Conservation (phyloP, 2,113 vertebrate species). For the Formicarius rufipectus region DNA sequence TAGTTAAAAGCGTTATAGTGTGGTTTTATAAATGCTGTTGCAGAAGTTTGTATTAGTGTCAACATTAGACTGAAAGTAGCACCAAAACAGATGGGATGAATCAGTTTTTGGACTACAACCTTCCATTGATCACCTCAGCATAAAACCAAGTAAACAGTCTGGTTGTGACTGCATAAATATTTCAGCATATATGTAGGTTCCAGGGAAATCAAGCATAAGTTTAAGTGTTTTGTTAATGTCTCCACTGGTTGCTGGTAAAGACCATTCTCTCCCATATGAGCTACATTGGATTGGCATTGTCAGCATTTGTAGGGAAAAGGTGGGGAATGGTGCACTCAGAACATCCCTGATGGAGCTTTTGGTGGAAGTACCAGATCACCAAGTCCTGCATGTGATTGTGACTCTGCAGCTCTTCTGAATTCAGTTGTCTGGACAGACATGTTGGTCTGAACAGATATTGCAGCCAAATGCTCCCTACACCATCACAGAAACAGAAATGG, state of each 20-base stretch:
- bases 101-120: not conserved
- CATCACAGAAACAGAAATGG: constrained; percentile 26
- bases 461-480: not conserved
- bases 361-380: not conserved
- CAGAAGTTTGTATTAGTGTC: not conserved
- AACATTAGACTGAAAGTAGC: not conserved
- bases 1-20: not conserved
- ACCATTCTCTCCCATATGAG: not conserved
- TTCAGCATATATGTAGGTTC: not conserved
- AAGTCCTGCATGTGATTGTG: not conserved
- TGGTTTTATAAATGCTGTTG: not conserved
- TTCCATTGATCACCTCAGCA: not conserved
- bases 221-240: not conserved
- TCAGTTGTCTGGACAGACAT: not conserved
- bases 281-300: fast-evolving
- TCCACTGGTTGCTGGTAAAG: not conserved
- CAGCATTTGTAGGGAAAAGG: not conserved
- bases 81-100: not conserved
- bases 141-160: not conserved
- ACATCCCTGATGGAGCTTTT: not conserved
- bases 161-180: not conserved
- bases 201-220: not conserved
- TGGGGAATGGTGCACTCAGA: not conserved
- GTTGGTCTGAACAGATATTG: not conserved
- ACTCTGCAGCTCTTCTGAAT: not conserved